These are phyloP conservation scores for Colletes latitarsis DNA, from an alignment of 1,140 invertebrate genomes.

Conservation along the genomic window DNA sequence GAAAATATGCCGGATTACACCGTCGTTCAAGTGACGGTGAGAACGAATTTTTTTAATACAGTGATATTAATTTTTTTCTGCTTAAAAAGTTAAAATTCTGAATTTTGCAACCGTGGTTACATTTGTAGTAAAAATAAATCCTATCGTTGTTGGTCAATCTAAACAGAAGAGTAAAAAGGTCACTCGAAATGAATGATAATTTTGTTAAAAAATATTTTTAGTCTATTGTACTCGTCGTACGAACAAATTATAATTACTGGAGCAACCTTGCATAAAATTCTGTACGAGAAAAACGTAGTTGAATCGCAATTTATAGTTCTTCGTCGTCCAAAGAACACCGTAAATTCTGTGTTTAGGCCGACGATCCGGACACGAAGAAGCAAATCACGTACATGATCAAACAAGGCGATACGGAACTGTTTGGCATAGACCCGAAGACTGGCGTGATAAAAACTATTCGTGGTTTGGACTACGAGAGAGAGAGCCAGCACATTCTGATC, in stretches of 20 bases:
- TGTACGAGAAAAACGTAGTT: not conserved
- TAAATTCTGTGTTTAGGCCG: slow-evolving; percentile 79
- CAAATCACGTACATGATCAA: slow-evolving; percentile 92
- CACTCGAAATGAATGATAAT: not conserved
- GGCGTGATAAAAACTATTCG: slow-evolving; percentile 89
- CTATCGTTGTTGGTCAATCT: too few species aligned
- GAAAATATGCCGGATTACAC: slow-evolving; percentile 91
- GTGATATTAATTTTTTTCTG: too few species aligned
- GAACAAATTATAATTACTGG: too few species aligned
- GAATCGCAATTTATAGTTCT: not conserved
- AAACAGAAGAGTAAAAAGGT: too few species aligned
- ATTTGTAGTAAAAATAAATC: too few species aligned
- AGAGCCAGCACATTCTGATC: slow-evolving; percentile 87
- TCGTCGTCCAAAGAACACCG: slow-evolving; percentile 14
- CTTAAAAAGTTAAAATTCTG: not conserved
- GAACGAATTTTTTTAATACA: not conserved
- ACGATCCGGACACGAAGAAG: slow-evolving; percentile 89
- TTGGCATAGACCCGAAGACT: slow-evolving; percentile 89
- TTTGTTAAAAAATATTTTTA: not conserved
- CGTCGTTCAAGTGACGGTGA: slow-evolving; percentile 87
- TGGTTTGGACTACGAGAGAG: slow-evolving; percentile 90
- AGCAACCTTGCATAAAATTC: not conserved
- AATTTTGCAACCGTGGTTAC: too few species aligned
- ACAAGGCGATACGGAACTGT: slow-evolving; percentile 90
- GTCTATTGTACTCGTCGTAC: too few species aligned